Evolutionary conservation across 2,797 vertebrate species (phyloP).

Genomic region (Cynodonichthys magdalenae): DNA sequence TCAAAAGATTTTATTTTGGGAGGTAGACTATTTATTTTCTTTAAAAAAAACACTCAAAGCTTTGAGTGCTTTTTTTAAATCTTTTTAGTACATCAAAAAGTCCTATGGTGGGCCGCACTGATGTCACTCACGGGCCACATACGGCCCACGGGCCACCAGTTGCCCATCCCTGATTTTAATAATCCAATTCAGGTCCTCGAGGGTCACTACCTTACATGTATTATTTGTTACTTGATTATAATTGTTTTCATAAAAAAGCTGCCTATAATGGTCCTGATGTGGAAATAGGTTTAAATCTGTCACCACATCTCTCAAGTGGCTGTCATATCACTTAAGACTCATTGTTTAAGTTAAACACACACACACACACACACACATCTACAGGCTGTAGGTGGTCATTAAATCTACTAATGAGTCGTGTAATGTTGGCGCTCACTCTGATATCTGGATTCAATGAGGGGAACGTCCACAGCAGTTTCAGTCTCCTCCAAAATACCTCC

Average conservation of each 20-base stretch:
- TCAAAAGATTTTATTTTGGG: too few species aligned
- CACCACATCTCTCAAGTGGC: slow-evolving; percentile 23
- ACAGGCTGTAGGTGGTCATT: slow-evolving; percentile 28
- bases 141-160: too few species aligned
- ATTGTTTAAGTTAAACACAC: slow-evolving; percentile 24
- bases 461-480: slow-evolving; percentile 37
- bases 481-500: slow-evolving; percentile 12
- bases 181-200: too few species aligned
- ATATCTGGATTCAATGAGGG: slow-evolving; percentile 41
- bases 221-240: slow-evolving; percentile 9
- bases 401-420: slow-evolving; percentile 52
- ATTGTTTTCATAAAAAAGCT: slow-evolving; percentile 3
- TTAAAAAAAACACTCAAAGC: too few species aligned
- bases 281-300: slow-evolving; percentile 18
- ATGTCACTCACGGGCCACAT: too few species aligned
- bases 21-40: too few species aligned
- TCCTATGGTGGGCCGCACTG: too few species aligned
- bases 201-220: not conserved
- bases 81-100: too few species aligned
- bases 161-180: too few species aligned
- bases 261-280: slow-evolving; percentile 7
- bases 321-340: slow-evolving; percentile 18
- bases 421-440: slow-evolving; percentile 25
- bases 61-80: too few species aligned
- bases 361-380: slow-evolving; percentile 2